Percentiles rank a stretch among this genome's conserved stretches.
phyloP scores from a whole-genome alignment of 1,140 invertebrate species.

The Anthonomus grandis region DNA sequence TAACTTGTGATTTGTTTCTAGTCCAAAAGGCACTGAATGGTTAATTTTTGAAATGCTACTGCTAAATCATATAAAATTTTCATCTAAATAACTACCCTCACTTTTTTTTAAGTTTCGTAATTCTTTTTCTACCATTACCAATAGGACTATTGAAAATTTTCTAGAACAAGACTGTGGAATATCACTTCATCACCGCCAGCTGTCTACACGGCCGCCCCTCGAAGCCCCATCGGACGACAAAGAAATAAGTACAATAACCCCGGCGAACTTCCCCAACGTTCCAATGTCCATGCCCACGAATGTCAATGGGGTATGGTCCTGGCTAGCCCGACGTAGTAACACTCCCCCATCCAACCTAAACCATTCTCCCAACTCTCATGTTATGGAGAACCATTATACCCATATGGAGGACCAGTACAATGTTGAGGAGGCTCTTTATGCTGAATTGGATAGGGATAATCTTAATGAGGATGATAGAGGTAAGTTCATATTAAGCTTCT shows the following conservation, averaged over 20 bases:
- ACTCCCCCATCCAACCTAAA: conserved; percentile 50
- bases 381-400: conserved; percentile 66
- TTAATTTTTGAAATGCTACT: too few species aligned
- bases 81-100: too few species aligned
- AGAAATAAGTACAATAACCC: conserved; percentile 32
- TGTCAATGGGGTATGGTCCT: conserved; percentile 60
- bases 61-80: too few species aligned
- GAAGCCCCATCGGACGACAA: conserved; percentile 42
- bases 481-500: too few species aligned
- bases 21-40: too few species aligned
- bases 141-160: too few species aligned
- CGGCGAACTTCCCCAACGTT: conserved; percentile 26
- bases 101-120: too few species aligned
- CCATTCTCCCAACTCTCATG: conserved; percentile 49
- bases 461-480: too few species aligned
- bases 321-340: conserved; percentile 55
- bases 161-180: conserved; percentile 26
- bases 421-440: conserved; percentile 61
- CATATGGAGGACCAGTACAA: conserved; percentile 62
- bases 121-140: too few species aligned
- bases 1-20: too few species aligned
- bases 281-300: conserved; percentile 17
- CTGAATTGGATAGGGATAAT: conserved; percentile 60
- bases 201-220: conserved; percentile 33
- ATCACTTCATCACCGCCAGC: conserved; percentile 16